phyloP scores from a whole-genome alignment of 1,140 invertebrate genomes.

The Galendromus occidentalis region DNA sequence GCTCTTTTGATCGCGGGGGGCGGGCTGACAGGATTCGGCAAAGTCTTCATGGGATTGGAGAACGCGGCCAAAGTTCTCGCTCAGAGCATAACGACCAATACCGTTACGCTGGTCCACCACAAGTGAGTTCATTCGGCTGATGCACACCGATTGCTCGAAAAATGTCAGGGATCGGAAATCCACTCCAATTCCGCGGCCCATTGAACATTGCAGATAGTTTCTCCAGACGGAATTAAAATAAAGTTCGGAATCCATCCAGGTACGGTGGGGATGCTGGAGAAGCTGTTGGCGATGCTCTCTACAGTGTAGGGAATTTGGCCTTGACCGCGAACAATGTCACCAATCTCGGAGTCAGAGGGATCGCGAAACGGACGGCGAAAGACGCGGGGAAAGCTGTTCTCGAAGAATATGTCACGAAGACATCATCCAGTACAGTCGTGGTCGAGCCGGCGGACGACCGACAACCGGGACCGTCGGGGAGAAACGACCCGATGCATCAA shows the following conservation, averaged over 20 bases:
- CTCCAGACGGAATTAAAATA: not conserved
- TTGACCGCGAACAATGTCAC: slow-evolving; percentile 38
- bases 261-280: slow-evolving; percentile 40
- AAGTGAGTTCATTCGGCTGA: no score
- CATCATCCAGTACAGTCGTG: not conserved
- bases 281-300: slow-evolving; percentile 37
- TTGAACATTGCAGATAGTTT: no score
- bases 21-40: slow-evolving; percentile 34
- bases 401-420: slow-evolving; percentile 23
- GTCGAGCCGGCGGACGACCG: no score
- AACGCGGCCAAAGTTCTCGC: slow-evolving; percentile 41
- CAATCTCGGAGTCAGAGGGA: slow-evolving; percentile 39
- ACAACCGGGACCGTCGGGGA: no score
- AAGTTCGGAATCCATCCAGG: slow-evolving; percentile 25
- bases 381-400: slow-evolving; percentile 40
- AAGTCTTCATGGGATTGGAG: slow-evolving; percentile 44
- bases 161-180: no score
- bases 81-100: slow-evolving; percentile 41
- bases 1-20: not conserved
- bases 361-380: slow-evolving; percentile 42
- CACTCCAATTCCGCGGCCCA: no score
- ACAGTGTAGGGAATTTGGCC: slow-evolving; percentile 41
- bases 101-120: slow-evolving; percentile 44
- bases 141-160: no score
- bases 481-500: no score